Evolutionary conservation across 2,113 vertebrate species (phyloP).

Genomic region (Notiomystis cincta): DNA sequence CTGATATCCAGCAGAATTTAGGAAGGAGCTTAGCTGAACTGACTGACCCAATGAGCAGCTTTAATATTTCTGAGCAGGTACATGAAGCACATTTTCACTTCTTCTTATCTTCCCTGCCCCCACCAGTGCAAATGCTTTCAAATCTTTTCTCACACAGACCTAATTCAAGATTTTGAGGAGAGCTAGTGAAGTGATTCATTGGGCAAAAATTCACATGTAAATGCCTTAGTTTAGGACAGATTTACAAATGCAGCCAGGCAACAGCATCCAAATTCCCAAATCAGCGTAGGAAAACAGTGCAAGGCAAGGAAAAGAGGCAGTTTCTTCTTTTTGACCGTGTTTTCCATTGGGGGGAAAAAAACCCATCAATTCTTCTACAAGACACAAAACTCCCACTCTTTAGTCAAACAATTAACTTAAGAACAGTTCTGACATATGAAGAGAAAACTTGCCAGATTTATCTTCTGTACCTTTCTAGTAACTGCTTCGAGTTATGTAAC

Average conservation of each 20-base stretch:
- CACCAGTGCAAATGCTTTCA: not conserved
- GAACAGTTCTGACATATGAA: not conserved
- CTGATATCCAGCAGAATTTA: not conserved
- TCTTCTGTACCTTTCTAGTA: slow-evolving; percentile 10
- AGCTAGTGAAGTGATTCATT: not conserved
- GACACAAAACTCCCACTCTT: not conserved
- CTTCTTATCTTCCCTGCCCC: not conserved
- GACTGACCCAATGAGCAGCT: not conserved
- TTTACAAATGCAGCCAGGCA: not conserved
- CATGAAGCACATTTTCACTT: not conserved
- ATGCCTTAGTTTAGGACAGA: not conserved
- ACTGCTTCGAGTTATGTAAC: not conserved
- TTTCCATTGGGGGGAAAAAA: not conserved
- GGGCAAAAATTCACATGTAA: not conserved
- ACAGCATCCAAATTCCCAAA: not conserved
- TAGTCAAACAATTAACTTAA: not conserved
- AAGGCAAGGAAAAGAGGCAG: not conserved
- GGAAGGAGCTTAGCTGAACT: slow-evolving; percentile 1
- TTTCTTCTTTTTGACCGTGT: not conserved
- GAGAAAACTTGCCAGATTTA: not conserved
- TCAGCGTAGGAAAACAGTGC: not conserved
- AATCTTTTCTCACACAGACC: not conserved
- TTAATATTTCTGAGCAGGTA: not conserved
- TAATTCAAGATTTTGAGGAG: not conserved
- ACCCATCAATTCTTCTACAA: not conserved